Evolutionary conservation across 2,888 invertebrate genomes (phyloP).

Genomic region (Napeogenes inachia): DNA sequence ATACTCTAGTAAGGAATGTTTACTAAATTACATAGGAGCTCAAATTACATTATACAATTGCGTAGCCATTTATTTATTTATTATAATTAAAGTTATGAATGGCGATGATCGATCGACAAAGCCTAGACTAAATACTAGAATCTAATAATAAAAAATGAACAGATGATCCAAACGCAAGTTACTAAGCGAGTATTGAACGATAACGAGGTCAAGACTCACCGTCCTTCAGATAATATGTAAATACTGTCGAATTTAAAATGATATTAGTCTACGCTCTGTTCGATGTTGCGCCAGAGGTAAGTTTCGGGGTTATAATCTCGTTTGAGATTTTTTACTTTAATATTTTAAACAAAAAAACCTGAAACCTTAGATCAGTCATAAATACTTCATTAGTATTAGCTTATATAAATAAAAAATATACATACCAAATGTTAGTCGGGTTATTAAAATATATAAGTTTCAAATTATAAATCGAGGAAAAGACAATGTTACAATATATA

Average conservation of each 20-base stretch:
- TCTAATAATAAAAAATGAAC: neutral
- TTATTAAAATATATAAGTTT: no score
- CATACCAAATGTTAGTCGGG: no score
- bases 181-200: conserved; percentile 7
- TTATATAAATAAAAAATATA: no score
- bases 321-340: no score
- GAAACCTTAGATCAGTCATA: no score
- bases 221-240: conserved; percentile 26
- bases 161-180: neutral
- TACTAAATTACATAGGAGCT: no score
- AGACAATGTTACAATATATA: no score
- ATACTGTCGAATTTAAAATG: conserved; percentile 20
- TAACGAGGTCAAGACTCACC: conserved; percentile 18
- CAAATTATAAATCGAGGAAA: no score
- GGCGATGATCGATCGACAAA: conserved; percentile 14
- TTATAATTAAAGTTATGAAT: no score
- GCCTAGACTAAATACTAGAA: conserved; percentile 14
- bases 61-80: conserved; percentile 3
- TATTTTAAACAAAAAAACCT: no score
- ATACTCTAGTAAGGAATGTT: neutral
- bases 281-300: conserved; percentile 1
- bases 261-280: conserved; percentile 27
- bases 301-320: neutral
- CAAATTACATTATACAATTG: neutral
- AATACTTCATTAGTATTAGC: no score